A percentile compares a stretch with the other conserved stretches of the same genome.
phyloP scores from a whole-genome alignment of 1,140 invertebrate genomes.

The Panonychus citri region DNA sequence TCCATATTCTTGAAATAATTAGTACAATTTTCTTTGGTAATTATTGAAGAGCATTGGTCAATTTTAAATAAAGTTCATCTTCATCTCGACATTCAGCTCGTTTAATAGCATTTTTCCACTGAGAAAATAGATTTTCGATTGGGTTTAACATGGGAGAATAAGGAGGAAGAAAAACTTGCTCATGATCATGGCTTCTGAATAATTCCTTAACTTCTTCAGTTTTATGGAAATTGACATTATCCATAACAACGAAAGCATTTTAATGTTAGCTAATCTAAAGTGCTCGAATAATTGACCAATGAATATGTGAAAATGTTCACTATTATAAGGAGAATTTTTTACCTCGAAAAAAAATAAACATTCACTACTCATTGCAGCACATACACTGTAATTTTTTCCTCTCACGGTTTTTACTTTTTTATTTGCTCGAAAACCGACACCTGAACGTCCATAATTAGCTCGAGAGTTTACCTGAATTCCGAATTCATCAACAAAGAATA shows the following conservation, averaged over 20 bases:
- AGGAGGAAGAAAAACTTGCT: not conserved
- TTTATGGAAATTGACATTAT: not conserved
- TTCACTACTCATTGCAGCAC: not conserved
- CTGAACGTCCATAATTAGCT: not conserved
- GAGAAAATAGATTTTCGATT: not conserved
- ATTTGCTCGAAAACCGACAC: not conserved
- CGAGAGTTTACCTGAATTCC: not conserved
- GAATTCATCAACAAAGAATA: not conserved
- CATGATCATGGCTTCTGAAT: not conserved
- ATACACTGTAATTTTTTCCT: not conserved
- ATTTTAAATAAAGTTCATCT: not conserved
- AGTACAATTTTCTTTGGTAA: not conserved
- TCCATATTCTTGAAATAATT: not conserved
- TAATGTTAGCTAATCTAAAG: not conserved
- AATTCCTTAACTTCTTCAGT: not conserved
- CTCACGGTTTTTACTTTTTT: not conserved
- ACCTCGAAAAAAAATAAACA: not conserved
- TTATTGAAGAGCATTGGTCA: not conserved
- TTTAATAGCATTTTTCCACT: not conserved
- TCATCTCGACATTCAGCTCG: not conserved
- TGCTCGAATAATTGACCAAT: not conserved
- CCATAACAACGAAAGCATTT: not conserved
- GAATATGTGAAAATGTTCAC: not conserved
- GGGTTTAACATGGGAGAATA: conserved; percentile 1
- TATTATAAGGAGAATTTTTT: not conserved